Evolutionary conservation across 2,888 invertebrate species (phyloP), one percentile per base, ranked within the genome.

Genomic region (Venusia cambrica): DNA sequence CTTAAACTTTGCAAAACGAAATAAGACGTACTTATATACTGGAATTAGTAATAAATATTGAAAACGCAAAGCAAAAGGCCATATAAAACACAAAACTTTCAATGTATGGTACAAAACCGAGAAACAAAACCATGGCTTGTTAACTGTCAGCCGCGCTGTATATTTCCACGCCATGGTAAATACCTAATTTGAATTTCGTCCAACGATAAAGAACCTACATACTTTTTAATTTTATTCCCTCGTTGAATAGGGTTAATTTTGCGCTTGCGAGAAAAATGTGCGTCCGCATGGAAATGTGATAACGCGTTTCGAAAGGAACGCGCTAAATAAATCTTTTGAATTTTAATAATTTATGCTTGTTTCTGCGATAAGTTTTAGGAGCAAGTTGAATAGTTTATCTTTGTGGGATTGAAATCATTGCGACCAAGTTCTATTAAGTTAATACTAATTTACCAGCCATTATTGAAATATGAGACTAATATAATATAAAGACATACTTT

Each of bases 161-260:
- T 31, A 30, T 27, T 35, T 8, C 11, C 18, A 13, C 26, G 5
- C 12, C 14, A 17, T 40, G 30, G 49, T 48, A 62, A 71, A 68
- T 66, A 65, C 62, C 56, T 64, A 65, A 73, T 73, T 69, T 61
- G 51, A 66, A 60, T 60, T 51, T 41, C 46, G 45, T 38, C 48
- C 27, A 21, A 38, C 33, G 38, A 31, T 48, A 45, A 43, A 40
- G 30, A 21, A 36, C 40, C 55, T 44, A 48, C 49, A 46, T 51
- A 54, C 50, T 59, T 62, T 63, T 62, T 58, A 60, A 63, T 62
- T 67, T 54, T 54, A 63, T 71, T 69, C 59, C 38, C 53, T 44
- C 40, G 39, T 30, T 70, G 63, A 69, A 73, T 67, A 54, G 57
- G 53, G 60, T 61, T 71, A 66, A 71, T 70, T 70, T 62, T 49